A percentile compares a stretch with the other conserved stretches of the same genome.
phyloP scores from a whole-genome alignment of 2,113 vertebrate genomes.

The Microtus ochrogaster region DNA sequence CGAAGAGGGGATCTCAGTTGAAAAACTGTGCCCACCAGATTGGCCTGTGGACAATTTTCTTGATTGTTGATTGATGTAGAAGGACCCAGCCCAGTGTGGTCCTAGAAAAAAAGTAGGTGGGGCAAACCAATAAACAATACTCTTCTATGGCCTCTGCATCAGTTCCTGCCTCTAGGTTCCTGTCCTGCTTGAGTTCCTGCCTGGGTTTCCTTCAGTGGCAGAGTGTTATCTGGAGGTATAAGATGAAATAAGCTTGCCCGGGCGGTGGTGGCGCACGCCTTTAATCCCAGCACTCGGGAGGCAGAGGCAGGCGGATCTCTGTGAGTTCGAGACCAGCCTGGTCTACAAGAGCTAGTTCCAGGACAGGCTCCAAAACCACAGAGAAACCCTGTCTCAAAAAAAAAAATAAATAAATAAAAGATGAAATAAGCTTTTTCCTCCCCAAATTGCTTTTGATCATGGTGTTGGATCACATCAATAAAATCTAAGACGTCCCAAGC shows the following conservation, averaged over 20 bases:
- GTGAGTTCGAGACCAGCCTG: no score
- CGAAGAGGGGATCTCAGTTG: background rate
- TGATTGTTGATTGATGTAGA: background rate
- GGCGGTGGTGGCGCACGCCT: no score
- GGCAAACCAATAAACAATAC: background rate
- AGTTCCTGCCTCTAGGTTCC: background rate
- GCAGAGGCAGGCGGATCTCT: no score
- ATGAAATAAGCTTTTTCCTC: background rate
- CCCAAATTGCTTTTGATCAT: background rate
- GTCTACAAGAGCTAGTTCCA: no score
- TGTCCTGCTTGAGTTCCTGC: background rate
- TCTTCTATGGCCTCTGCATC: background rate
- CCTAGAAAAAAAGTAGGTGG: background rate
- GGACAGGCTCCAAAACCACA: no score
- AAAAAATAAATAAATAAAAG: no score
- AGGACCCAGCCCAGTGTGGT: background rate
- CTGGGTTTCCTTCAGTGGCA: background rate
- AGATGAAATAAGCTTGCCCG: background rate
- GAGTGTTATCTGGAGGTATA: no score
- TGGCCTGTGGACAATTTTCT: background rate
- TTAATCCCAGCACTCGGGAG: no score
- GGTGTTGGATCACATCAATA: background rate
- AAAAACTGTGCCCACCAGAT: background rate
- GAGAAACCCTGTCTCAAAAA: no score
- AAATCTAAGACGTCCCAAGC: background rate